Conservation (phyloP, 1,140 invertebrate species). For the Aphidius gifuensis region DNA sequence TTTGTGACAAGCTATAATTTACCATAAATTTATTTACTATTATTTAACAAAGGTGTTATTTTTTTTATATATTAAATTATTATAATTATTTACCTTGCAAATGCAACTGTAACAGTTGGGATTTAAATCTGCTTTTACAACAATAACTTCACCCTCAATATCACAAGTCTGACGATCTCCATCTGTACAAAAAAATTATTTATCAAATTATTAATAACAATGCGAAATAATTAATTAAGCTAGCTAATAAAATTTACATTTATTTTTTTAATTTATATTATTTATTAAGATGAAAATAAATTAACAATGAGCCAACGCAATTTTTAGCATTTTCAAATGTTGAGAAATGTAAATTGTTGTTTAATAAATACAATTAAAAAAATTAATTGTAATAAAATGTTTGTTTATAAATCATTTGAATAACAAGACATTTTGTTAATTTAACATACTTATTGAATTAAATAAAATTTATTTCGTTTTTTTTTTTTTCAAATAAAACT, state of each 20-base stretch:
- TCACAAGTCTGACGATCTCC: conserved; percentile 48
- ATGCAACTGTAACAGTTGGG: conserved; percentile 48
- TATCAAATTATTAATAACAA: conserved; percentile 11
- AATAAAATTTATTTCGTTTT: too few relatives aligned
- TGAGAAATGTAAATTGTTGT: too few relatives aligned
- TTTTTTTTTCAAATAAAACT: too few relatives aligned
- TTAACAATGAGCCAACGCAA: too few relatives aligned
- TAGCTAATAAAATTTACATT: too few relatives aligned
- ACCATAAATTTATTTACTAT: not conserved
- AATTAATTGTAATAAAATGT: too few relatives aligned
- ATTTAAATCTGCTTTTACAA: conserved; percentile 46
- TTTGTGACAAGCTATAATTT: not conserved
- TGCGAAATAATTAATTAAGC: too few relatives aligned
- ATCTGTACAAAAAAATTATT: conserved; percentile 26
- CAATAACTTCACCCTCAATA: conserved; percentile 45
- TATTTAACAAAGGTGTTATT: not conserved
- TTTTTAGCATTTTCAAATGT: too few relatives aligned
- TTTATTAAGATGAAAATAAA: not conserved
- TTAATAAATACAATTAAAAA: too few relatives aligned
- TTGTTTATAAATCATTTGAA: too few relatives aligned
- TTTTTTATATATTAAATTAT: not conserved
- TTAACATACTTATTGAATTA: too few relatives aligned
- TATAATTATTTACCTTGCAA: conserved; percentile 42
- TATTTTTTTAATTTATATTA: not conserved
- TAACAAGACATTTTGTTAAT: too few relatives aligned